These are phyloP conservation scores for Caenorhabditis tropicalis DNA, from an alignment of 1,140 invertebrate genomes.

Conservation along the genomic window DNA sequence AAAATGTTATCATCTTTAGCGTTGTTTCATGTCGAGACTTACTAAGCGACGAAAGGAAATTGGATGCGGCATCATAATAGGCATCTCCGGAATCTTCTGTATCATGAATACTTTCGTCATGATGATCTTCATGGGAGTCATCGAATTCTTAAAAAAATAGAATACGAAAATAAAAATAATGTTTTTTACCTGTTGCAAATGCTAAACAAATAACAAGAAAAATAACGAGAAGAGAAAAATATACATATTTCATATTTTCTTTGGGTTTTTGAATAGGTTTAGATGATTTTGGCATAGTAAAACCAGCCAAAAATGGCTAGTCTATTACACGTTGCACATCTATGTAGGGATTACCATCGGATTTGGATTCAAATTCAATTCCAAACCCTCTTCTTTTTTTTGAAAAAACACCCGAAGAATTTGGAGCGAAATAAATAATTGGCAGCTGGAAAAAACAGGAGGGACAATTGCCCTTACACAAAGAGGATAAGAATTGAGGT, in stretches of 20 bases:
- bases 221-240: not conserved
- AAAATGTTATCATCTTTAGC: not conserved
- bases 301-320: not conserved
- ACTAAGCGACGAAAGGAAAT: not conserved
- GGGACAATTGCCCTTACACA: not conserved
- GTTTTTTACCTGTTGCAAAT: not conserved
- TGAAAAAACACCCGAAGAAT: not conserved
- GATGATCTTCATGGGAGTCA: not conserved
- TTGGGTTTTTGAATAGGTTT: not conserved
- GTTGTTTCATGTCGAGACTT: not conserved
- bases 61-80: not conserved
- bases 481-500: conserved; percentile 24
- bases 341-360: not conserved
- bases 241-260: not conserved
- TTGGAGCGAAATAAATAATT: conserved; percentile 42
- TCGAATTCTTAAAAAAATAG: not conserved
- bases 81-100: not conserved
- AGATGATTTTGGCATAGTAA: not conserved
- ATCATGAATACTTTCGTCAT: not conserved
- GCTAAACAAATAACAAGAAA: not conserved
- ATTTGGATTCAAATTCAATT: not conserved
- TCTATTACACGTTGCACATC: conserved; percentile 1
- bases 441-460: conserved; percentile 14
- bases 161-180: not conserved
- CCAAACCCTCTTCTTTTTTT: not conserved